Base-by-base conservation (phyloP, 2,113 vertebrate genomes). In the Phaethornis superciliosus region DNA sequence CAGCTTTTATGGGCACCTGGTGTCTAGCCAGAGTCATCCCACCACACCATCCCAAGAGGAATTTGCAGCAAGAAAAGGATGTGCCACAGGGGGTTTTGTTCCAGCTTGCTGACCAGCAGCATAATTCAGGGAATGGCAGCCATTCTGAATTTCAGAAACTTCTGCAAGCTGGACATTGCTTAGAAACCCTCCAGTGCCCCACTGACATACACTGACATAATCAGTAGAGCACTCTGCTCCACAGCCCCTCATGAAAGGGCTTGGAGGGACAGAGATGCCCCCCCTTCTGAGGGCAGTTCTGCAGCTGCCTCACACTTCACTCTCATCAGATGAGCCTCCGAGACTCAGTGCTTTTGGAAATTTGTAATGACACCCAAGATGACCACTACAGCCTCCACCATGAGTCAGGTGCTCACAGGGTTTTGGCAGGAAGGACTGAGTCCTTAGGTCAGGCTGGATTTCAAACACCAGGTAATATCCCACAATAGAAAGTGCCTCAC, bases 321-420 rank as follows among this genome's bases (percentile, higher is more conserved):
- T 33, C 51, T 42, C 0, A 0, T 44, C 12, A 18, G 23, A 68
- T 28, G 9, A 83, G 9, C 11, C 18, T 37, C 33, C 58, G 8
- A 24, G 37, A 32, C 47, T 64, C 0, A 0, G 11, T 19, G 49
- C 21, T 51, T 78, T 78, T 22, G 22, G 65, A 35, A 56, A 35
- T 46, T 5, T 22, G 7, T 8, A 59, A 44, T 23, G 60, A 11
- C 56, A 42, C 37, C 32, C 8, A 65, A 69, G 32, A 19, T 37
- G 78, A 30, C 20, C 21, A 30, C 35, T 32, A 44, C 11, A 47
- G 26, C 17, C 15, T 60, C 64, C 77, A 32, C 28, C 33, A 10
- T 0, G 0, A 14, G 15, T 33, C 77, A 83, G 22, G 5, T 51
- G 10, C 32, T 37, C 40, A 28, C 11, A 69, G 32, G 26, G 17